A percentile compares a stretch with the other conserved stretches of the same genome.
Conservation (phyloP, 2,888 invertebrate species). For the Tachina grossa region DNA sequence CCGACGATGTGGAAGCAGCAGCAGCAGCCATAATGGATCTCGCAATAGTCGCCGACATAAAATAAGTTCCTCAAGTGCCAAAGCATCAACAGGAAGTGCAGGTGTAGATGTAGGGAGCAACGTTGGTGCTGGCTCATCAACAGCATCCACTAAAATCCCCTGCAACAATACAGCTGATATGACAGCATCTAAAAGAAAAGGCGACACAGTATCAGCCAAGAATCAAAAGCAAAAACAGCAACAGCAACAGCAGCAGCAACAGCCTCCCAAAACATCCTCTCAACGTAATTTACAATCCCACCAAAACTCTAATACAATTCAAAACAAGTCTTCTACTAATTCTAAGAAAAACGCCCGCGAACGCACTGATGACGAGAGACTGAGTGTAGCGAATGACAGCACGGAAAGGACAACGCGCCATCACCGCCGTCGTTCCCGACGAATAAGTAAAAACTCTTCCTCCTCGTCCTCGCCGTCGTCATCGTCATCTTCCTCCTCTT, state of each 20-base stretch:
- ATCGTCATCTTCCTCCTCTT: slow-evolving; percentile 63
- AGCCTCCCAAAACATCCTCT: slow-evolving; percentile 54
- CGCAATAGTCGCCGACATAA: slow-evolving; percentile 71
- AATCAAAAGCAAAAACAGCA: slow-evolving; percentile 10
- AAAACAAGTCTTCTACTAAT: slow-evolving; percentile 63
- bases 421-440: slow-evolving; percentile 55
- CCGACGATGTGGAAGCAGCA: slow-evolving; percentile 75
- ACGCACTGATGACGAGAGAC: slow-evolving; percentile 70
- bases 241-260: slow-evolving; percentile 50
- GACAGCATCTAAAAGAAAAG: slow-evolving; percentile 13
- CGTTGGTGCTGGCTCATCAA: slow-evolving; percentile 60
- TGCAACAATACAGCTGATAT: slow-evolving; percentile 62
- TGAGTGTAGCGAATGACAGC: slow-evolving; percentile 53
- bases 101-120: slow-evolving; percentile 46
- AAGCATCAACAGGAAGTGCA: slow-evolving; percentile 56
- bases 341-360: slow-evolving; percentile 63
- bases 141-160: slow-evolving; percentile 51
- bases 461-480: slow-evolving; percentile 49
- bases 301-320: slow-evolving; percentile 59
- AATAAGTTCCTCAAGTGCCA: slow-evolving; percentile 78
- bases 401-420: slow-evolving; percentile 45
- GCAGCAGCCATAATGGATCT: slow-evolving; percentile 54
- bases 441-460: slow-evolving; percentile 51
- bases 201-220: slow-evolving; percentile 14
- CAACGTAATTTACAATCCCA: slow-evolving; percentile 64